A percentile compares a stretch with the other conserved stretches of the same genome.
phyloP scores from a whole-genome alignment of 1,140 invertebrate species.

The Hypothenemus hampei region DNA sequence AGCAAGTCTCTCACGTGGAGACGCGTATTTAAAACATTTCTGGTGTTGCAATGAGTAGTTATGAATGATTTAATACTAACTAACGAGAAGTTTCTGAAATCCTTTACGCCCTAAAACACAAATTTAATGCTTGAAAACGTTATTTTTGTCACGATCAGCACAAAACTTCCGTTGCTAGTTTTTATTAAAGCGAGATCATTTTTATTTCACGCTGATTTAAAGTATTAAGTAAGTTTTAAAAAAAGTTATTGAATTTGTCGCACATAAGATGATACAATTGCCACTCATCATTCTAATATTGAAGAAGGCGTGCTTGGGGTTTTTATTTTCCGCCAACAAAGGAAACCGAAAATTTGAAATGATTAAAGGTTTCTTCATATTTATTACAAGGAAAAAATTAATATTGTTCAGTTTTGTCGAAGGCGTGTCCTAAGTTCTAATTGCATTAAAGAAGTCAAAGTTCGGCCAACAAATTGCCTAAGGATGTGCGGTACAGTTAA shows the following conservation, averaged over 20 bases:
- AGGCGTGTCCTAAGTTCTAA: conserved; percentile 1
- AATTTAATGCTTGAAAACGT: too few species aligned
- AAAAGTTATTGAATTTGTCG: conserved; percentile 5
- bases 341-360: too few species aligned
- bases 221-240: conserved; percentile 1
- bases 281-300: neutral
- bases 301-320: neutral
- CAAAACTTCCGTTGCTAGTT: neutral
- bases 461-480: conserved; percentile 1
- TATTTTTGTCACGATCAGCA: too few species aligned
- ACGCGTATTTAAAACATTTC: too few species aligned
- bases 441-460: conserved; percentile 1
- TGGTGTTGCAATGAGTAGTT: too few species aligned
- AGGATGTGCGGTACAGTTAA: neutral
- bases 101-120: too few species aligned
- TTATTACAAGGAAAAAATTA: too few species aligned
- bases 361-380: too few species aligned
- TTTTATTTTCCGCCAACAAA: neutral
- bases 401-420: too few species aligned
- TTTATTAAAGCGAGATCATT: neutral
- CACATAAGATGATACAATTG: neutral
- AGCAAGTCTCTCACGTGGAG: too few species aligned
- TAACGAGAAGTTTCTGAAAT: too few species aligned
- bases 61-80: too few species aligned
- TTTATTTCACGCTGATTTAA: conserved; percentile 9